Conservation (phyloP, 2,113 vertebrate species). For the Cepphus grylle region DNA sequence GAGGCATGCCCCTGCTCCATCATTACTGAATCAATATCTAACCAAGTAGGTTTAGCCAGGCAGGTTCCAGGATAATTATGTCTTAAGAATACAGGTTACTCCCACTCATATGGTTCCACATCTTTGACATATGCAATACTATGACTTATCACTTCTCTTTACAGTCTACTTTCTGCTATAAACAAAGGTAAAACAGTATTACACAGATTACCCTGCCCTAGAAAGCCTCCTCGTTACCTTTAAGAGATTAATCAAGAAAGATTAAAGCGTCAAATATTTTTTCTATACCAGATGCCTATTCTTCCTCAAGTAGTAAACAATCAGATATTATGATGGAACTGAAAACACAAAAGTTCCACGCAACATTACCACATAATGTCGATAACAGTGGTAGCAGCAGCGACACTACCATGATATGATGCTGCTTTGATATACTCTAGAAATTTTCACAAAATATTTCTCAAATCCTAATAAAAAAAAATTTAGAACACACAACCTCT, state of each 20-base stretch:
- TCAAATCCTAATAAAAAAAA: background rate
- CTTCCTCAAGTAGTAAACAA: background rate
- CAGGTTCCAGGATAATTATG: background rate
- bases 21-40: background rate
- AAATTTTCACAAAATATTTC: background rate
- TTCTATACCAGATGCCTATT: constrained; percentile 39
- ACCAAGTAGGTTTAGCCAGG: background rate
- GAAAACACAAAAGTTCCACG: background rate
- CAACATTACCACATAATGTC: background rate
- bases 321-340: background rate
- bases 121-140: background rate
- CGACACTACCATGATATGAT: fast-evolving
- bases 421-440: background rate
- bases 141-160: background rate
- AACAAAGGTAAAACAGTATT: constrained; percentile 46
- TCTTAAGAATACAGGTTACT: background rate
- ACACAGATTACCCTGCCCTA: constrained; percentile 34
- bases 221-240: constrained; percentile 42
- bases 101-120: background rate
- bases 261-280: constrained; percentile 44
- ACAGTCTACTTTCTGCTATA: constrained; percentile 9
- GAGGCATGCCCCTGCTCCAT: background rate
- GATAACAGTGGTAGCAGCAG: fast-evolving
- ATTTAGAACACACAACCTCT: background rate
- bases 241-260: constrained; percentile 58